Base-by-base conservation (phyloP, 2,888 invertebrate species). In the Lycophotia porphyrea region DNA sequence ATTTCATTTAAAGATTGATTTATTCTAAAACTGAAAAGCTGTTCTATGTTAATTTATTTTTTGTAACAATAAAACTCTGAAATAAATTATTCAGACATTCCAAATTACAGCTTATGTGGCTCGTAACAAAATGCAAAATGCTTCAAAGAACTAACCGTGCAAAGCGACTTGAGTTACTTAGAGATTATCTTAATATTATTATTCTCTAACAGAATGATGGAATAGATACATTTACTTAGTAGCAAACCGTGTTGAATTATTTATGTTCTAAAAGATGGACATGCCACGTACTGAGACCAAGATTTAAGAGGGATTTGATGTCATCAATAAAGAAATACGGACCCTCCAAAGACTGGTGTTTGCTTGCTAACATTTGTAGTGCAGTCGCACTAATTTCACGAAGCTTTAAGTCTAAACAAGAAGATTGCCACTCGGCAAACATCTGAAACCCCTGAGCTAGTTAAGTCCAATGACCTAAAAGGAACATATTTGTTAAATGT, bases 161-260 rank as follows among this genome's bases (percentile, higher is more conserved):
- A 67, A 4, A 24, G 11, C 55, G 68, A 81, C 78, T 81, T 81
- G 81, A 78, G 61, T 31, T 24, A 67, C 60, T 74, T 63, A 78
- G 9, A 71, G 58, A 68, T 84, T 47, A 72, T 73, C 63, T 77
- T 71, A 74, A 78, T 81, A 81, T 77, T 71, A 74, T 75, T 81
- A 81, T 80, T 68, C 78, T 66, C 8, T 71, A 71, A 31, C 65
- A 67, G 47, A 81, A 71, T 78, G 74, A 82, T 82, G 44, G 61
- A 71, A 71, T 61, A 68, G 78, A 82, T 78, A 82, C 71, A 82
- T 82, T 55, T 74, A 78, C 66, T 71, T 71, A 81, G 36, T 44
- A 52, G 65, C 24, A 24, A 18, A 49, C n/a, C 24, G 42, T 52
- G 36, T 76, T 84, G 75, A 84, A 81, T 84, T 65, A 78, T 84